Evolutionary conservation across 2,888 invertebrate species (phyloP), one percentile per base, ranked within the genome.

Genomic region (Melikaiella ostensackeni): DNA sequence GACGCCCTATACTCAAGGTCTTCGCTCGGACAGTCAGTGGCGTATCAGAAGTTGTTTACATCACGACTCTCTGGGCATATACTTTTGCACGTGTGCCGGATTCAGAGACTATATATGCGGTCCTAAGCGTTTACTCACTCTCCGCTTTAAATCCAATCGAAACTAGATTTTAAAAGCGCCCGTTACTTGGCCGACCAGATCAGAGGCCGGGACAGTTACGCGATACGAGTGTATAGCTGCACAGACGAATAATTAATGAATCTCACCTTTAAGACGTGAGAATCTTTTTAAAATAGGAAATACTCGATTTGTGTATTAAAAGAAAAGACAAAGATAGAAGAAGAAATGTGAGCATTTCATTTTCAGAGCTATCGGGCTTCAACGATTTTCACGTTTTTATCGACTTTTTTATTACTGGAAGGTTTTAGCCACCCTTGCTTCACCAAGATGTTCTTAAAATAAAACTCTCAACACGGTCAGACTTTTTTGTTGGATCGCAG

Each of bases 401-500:
- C 35, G 33, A 13, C n/a, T 30, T 63, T 62, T 2, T 24, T 66
- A 42, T 66, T 66, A 27, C 27, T 42, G 16, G 27, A 9, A 4
- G 38, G 19, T 80, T 77, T 78, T 77, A 74, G 77, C 30, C 76
- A 79, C 77, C 75, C 79, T 74, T 78, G 76, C 77, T 80, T 79
- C 75, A 77, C 42, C 38, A 42, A 82, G 81, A 81, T 82, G 80
- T 82, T 81, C 79, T 81, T 79, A 80, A 80, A 82, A 82, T 59
- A 75, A 80, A 81, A 78, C 80, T 75, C 80, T 82, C 82, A 79
- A 77, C 77, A 79, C 80, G 64, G 74, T 78, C 77, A 79, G 77
- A 80, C 80, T 82, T 80, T 77, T 82, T 55, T 75, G 81, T 80
- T 76, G 63, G 75, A 79, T 80, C 74, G 79, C 75, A 77, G 78